Evolutionary conservation across 53 echinoderm and acorn worm species (phyloP), one percentile per base, ranked within the genome.

Genomic region (Mesocentrotus franciscanus): DNA sequence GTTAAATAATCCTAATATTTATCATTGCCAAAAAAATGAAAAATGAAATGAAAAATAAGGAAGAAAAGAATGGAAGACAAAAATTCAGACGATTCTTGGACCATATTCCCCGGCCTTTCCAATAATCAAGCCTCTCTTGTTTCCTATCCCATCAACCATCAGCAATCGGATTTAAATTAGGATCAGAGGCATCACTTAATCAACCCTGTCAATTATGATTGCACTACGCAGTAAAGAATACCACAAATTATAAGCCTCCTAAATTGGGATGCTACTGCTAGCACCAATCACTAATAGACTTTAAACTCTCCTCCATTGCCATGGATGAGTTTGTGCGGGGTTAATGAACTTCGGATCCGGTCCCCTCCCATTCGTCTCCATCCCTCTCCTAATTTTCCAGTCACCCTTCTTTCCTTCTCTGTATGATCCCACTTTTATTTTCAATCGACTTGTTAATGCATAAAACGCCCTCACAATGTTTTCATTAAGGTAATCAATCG

Each of bases 391-490:
- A 10, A 29, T 89, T 29, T 24, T 78, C 14, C 78, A 32, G 18
- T 20, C 12, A 39, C 1, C 90, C 91, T 33, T 20, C 84, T 49
- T 84, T 9, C 75, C 17, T 22, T 75, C 84, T 49, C 39, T 42
- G 20, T 20, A 27, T 15, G 42, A 84, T 84, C 32, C 74, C 74
- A 74, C 4, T 10, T 76, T 76, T 76, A 29, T 4, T 1, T 32
- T 42, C 39, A 92, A 92, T 70, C 72, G 70, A 30, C 92, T 75
- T 72, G 78, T 72, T 11, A 71, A 61, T 61, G 93, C 60, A 36
- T n/a, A 59, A 85, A 66, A 70, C 56, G 22, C 72, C 36, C 87
- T 94, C 39, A 85, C 64, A 94, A 87, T 94, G 95, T 94, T 94
- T 85, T 94, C 87, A 85, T 94, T 94, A 94, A 36, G 33, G 2